phyloP scores from a whole-genome alignment of 2,113 vertebrate species.

The Cephalopholis sonnerati region DNA sequence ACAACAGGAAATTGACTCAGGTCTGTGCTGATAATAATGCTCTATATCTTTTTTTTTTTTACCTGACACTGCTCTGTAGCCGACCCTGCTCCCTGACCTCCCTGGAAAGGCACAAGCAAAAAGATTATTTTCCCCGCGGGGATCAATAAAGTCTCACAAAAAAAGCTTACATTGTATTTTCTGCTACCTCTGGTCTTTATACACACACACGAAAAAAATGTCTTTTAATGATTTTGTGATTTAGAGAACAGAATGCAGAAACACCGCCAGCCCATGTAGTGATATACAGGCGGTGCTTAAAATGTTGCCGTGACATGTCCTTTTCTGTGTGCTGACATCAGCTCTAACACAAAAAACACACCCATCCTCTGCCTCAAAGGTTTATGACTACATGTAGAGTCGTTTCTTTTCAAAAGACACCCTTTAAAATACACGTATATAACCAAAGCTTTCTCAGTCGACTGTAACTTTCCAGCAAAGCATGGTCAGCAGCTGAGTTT shows the following conservation, averaged over 20 bases:
- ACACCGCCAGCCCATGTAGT: neutral
- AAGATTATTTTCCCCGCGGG: slow-evolving; percentile 38
- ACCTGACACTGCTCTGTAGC: slow-evolving; percentile 37
- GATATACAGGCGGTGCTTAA: slow-evolving; percentile 22
- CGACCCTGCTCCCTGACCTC: slow-evolving; percentile 60
- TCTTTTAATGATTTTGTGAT: slow-evolving; percentile 25
- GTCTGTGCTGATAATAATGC: slow-evolving; percentile 7
- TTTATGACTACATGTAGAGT: slow-evolving; percentile 30
- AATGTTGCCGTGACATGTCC: slow-evolving; percentile 17
- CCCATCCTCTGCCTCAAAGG: slow-evolving; percentile 23
- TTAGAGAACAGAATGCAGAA: slow-evolving; percentile 17
- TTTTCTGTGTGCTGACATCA: slow-evolving; percentile 17
- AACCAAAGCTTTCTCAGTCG: neutral
- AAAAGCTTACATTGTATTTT: slow-evolving; percentile 47
- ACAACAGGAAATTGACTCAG: slow-evolving; percentile 4
- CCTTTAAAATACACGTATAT: neutral
- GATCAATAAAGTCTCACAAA: slow-evolving; percentile 55
- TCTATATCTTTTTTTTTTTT: slow-evolving; percentile 12
- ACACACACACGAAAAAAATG: neutral
- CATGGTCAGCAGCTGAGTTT: neutral
- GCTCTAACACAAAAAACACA: slow-evolving; percentile 6
- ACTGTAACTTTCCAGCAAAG: neutral
- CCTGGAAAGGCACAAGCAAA: slow-evolving; percentile 43
- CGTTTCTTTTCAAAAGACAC: slow-evolving; percentile 6
- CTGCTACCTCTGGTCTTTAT: slow-evolving; percentile 20